Evolutionary conservation across 2,113 vertebrate species (phyloP), one percentile per base, ranked within the genome.

Genomic region (Chionomys nivalis): DNA sequence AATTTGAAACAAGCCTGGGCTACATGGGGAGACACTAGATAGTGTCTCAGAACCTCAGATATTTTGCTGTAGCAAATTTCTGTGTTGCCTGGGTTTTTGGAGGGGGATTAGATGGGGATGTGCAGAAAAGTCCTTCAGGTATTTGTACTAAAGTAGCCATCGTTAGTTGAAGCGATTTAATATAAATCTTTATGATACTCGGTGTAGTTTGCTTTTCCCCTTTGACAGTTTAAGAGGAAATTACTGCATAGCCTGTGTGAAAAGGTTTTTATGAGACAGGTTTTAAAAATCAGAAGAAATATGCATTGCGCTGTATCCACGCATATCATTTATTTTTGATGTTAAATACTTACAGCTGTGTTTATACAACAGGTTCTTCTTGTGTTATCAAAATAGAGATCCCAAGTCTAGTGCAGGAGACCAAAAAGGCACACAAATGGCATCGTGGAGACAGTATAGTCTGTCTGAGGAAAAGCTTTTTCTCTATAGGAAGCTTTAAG

Each of bases 191-290:
- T 76, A 36, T 78, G 39, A 24, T 36, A 73, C 23, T 10, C 3
- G 73, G 44, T 65, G 26, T 82, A 23, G 36, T 90, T 88, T 77
- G 61, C 5, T 72, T 93, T 92, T 77, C 63, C 10, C 39, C 73
- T 68, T 78, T 70, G 77, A 24, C 26, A 83, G 24, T 87, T 93
- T 81, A 73, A 89, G 66, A 93, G 76, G 55, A 58, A 58, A 58
- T 58, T 95, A 23, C 44, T 91, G 78, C 44, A 39, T 95, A 81
- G 91, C 19, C 55, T 76, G 33, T 91, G 39, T 90, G 33, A 87
- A 6, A 55, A 39, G 47, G 21, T 13, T 49, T 31, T 83, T 39
- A 44, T 7, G 47, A 86, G 33, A 47, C 47, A 68, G 23, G 31
- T 87, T 63, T 47, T 36, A 55, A 61, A 47, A 93, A 77, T 1